Conservation (phyloP, 64 coral and sea anemone species). For the Hydrozoanthus tunicans region DNA sequence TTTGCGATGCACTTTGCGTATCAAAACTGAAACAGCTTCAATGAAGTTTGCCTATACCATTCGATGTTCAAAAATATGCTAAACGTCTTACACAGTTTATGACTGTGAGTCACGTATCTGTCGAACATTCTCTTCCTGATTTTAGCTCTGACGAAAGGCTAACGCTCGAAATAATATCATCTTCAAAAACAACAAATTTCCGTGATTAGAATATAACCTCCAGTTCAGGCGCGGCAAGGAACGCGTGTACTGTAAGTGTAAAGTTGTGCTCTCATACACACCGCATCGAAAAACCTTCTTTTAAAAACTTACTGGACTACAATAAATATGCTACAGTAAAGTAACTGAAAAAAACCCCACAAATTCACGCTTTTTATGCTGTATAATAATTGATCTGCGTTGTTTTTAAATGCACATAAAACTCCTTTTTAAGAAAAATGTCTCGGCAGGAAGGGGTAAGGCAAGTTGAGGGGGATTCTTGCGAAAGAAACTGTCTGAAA, state of each 20-base stretch:
- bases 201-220: not conserved
- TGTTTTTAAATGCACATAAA: constrained; percentile 6
- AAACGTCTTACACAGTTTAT: not conserved
- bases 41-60: not conserved
- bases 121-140: not conserved
- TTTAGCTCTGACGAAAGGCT: not conserved
- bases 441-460: not conserved
- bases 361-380: constrained; percentile 13
- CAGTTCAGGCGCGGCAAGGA: not conserved
- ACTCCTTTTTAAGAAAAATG: not conserved
- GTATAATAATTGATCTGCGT: constrained; percentile 1
- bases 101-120: not conserved
- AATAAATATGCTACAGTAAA: constrained; percentile 19
- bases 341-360: constrained; percentile 6
- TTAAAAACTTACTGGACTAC: constrained; percentile 19
- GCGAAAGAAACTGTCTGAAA: no score
- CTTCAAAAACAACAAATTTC: not conserved
- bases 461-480: not conserved
- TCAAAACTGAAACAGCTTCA: no score
- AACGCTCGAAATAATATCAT: not conserved
- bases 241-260: not conserved
- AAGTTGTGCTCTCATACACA: constrained; percentile 2
- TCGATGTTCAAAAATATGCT: not conserved
- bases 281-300: not conserved
- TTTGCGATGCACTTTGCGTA: not conserved